Evolutionary conservation across 2,797 vertebrate genomes (phyloP).

Genomic region (Pempheris klunzingeri): DNA sequence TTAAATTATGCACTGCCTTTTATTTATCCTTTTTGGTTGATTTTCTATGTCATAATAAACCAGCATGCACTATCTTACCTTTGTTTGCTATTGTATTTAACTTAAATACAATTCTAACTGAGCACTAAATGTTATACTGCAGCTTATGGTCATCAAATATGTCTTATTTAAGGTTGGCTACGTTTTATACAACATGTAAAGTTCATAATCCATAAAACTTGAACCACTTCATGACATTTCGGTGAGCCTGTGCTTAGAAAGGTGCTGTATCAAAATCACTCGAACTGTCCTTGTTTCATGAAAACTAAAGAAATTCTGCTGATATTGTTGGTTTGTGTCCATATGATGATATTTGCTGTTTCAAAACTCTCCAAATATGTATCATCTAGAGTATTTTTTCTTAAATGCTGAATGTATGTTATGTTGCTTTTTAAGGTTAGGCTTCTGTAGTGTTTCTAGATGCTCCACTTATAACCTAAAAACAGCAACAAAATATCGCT

Average conservation of each 20-base stretch:
- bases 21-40: constrained; percentile 6
- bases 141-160: neutral
- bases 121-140: neutral
- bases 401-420: neutral
- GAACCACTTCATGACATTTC: constrained; percentile 1
- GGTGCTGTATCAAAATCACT: neutral
- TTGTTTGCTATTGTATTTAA: constrained; percentile 14
- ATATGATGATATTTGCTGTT: neutral
- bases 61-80: neutral
- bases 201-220: constrained; percentile 42
- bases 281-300: neutral
- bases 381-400: neutral
- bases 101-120: constrained; percentile 7
- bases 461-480: neutral
- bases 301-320: neutral
- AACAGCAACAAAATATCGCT: neutral
- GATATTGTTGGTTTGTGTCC: neutral
- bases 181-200: constrained; percentile 27
- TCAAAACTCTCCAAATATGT: neutral
- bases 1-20: neutral
- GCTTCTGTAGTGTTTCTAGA: neutral
- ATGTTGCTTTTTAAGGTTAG: neutral
- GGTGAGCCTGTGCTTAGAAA: neutral
- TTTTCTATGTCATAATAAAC: constrained; percentile 5
- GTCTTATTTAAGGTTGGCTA: constrained; percentile 15